A percentile compares a stretch with the other conserved stretches of the same genome.
These are phyloP conservation scores for Oscheius sp. DNA, from an alignment of 1,140 invertebrate species.

Conservation along the genomic window DNA sequence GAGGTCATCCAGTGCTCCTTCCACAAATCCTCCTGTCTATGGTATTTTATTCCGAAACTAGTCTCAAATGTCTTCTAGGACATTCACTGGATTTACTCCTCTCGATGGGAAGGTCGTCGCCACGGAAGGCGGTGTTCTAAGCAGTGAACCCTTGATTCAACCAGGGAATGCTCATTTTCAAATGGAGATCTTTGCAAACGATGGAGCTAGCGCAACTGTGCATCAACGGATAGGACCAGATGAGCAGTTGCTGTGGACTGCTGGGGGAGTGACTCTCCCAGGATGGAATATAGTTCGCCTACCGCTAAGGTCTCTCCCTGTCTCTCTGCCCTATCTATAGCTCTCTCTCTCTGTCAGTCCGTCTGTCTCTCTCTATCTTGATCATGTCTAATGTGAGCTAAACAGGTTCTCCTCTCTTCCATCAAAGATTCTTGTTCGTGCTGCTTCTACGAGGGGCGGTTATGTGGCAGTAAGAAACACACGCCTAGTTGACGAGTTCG, in stretches of 20 bases:
- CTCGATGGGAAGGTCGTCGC: constrained; percentile 2
- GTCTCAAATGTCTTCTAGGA: not conserved
- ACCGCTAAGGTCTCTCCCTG: too few relatives aligned
- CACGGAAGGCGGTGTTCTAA: not conserved
- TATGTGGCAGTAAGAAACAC: not conserved
- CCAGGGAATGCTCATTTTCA: not conserved
- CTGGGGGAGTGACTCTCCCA: not conserved
- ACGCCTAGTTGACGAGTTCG: not conserved
- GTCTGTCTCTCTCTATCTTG: too few relatives aligned
- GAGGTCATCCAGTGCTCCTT: not conserved
- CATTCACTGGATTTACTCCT: not conserved
- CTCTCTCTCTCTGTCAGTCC: too few relatives aligned
- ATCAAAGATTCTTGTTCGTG: not conserved
- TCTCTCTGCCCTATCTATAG: too few relatives aligned
- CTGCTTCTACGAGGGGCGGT: not conserved
- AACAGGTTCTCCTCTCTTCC: not conserved
- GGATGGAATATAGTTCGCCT: not conserved
- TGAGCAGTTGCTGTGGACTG: not conserved
- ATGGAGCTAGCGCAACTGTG: not conserved
- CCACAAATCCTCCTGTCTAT: not conserved
- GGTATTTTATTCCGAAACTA: not conserved
- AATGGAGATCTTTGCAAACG: constrained; percentile 4
- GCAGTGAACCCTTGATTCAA: not conserved
- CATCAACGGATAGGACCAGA: not conserved
- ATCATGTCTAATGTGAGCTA: too few relatives aligned